Conservation (phyloP, 2,113 vertebrate genomes). For the Mormoops blainvillei region DNA sequence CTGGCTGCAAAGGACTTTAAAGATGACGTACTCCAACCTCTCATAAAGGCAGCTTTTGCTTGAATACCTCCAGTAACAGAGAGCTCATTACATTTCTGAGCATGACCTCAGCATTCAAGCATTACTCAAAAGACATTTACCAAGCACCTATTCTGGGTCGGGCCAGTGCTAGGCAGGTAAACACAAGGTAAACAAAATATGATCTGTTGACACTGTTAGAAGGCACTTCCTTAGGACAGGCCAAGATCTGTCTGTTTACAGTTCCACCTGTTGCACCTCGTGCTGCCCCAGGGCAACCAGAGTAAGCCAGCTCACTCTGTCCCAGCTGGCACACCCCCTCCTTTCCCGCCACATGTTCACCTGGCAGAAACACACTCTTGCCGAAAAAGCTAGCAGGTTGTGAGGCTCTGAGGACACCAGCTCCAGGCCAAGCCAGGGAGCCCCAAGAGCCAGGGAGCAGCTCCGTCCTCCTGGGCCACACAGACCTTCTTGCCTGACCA, state of each 20-base stretch:
- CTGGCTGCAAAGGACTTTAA: neutral
- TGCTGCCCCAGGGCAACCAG: neutral
- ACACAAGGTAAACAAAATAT: conserved; percentile 11
- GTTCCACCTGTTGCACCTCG: neutral
- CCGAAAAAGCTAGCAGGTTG: neutral
- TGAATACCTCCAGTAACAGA: neutral
- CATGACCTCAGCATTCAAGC: neutral
- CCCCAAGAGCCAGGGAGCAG: neutral
- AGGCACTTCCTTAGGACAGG: neutral
- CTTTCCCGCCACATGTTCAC: neutral
- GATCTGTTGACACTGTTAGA: neutral
- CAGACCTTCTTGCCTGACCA: neutral
- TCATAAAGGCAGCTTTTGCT: neutral
- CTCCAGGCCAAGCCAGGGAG: neutral
- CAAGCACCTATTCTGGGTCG: neutral
- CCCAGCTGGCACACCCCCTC: neutral
- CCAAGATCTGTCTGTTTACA: conserved; percentile 1
- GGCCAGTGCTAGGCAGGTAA: neutral
- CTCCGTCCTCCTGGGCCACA: neutral
- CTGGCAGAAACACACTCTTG: conserved; percentile 7
- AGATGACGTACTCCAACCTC: neutral
- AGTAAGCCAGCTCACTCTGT: neutral
- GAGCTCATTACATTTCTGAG: neutral
- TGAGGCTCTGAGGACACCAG: neutral
- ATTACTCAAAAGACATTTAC: neutral